Evolutionary conservation across 2,797 vertebrate genomes (phyloP), one percentile per base, ranked within the genome.

Genomic region (Spondyliosoma cantharus): DNA sequence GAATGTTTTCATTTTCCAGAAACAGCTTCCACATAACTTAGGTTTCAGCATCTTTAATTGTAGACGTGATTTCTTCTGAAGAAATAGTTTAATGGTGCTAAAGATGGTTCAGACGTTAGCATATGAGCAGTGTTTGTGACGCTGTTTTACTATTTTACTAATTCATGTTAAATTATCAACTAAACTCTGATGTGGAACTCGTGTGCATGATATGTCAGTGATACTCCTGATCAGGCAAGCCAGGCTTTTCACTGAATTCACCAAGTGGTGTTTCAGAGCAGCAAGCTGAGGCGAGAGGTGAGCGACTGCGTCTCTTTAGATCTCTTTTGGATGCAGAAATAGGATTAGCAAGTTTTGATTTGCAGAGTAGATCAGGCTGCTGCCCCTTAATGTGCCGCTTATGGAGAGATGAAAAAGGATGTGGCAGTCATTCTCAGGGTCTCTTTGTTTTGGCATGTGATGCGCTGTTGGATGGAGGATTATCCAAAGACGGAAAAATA

Each of bases 361-460:
- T 81, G 86, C 86, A 64, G 80, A 83, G 87, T 80, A 87, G 86
- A 90, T 87, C 86, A 88, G 81, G 74, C 84, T 25, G 85, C 81
- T 62, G 75, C 71, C 78, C 80, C 24, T 89, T 89, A 93, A 87
- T 76, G 82, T 59, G 78, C 78, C 25, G 83, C 85, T 90, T 87
- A 90, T 73, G 77, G 83, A 86, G 76, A 86, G 89, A 91, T 91
- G 84, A 88, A 83, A 89, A 82, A 78, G 78, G 86, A 87, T 43
- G 73, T 85, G 84, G 86, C 85, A 83, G 86, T 66, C 83, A 82
- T 91, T 90, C 87, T 91, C 87, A 87, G 89, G 81, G 89, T 90
- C 88, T 91, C 90, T 93, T 91, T 92, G 87, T 93, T 94, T 93
- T 94, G 89, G 90, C 88, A 91, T 92, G 87, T 91, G 88, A 89